A percentile compares a stretch with the other conserved stretches of the same genome.
Conservation (phyloP, 2,113 vertebrate species). For the Symphodus melops region DNA sequence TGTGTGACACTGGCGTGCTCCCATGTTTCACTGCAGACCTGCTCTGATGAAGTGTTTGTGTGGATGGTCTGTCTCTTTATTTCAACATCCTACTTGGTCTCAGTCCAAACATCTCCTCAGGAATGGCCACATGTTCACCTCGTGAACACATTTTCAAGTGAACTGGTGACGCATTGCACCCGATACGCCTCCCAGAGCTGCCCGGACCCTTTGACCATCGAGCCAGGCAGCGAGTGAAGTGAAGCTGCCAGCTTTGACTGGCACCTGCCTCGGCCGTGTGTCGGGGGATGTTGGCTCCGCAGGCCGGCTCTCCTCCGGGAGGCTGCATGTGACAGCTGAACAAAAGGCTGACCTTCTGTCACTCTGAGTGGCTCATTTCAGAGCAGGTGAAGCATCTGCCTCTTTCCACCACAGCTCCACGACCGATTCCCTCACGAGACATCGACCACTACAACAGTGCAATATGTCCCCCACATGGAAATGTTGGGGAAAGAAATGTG, state of each 20-base stretch:
- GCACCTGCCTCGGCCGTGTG: slow-evolving; percentile 62
- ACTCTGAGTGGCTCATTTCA: slow-evolving; percentile 49
- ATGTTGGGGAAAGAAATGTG: neutral
- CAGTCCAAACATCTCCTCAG: slow-evolving; percentile 53
- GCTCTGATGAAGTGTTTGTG: slow-evolving; percentile 50
- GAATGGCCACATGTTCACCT: slow-evolving; percentile 44
- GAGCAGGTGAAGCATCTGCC: slow-evolving; percentile 45
- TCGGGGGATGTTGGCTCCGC: slow-evolving; percentile 19
- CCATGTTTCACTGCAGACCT: slow-evolving; percentile 53
- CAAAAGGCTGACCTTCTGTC: slow-evolving; percentile 65
- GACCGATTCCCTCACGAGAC: neutral
- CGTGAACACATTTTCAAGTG: slow-evolving; percentile 9
- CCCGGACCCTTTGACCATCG: slow-evolving; percentile 39
- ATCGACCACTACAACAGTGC: slow-evolving; percentile 4
- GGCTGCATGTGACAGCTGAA: slow-evolving; percentile 72
- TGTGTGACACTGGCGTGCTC: slow-evolving; percentile 22
- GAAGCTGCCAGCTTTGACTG: slow-evolving; percentile 48
- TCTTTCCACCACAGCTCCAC: slow-evolving; percentile 44
- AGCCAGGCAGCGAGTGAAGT: slow-evolving; percentile 5
- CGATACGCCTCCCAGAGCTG: slow-evolving; percentile 38
- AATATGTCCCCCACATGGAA: slow-evolving; percentile 10
- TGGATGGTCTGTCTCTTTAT: slow-evolving; percentile 65
- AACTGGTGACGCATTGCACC: slow-evolving; percentile 19
- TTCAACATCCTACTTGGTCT: slow-evolving; percentile 76
- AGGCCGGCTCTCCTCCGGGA: slow-evolving; percentile 35